Base-by-base conservation (phyloP, 2,797 vertebrate species). In the Peromyscus aztecus region DNA sequence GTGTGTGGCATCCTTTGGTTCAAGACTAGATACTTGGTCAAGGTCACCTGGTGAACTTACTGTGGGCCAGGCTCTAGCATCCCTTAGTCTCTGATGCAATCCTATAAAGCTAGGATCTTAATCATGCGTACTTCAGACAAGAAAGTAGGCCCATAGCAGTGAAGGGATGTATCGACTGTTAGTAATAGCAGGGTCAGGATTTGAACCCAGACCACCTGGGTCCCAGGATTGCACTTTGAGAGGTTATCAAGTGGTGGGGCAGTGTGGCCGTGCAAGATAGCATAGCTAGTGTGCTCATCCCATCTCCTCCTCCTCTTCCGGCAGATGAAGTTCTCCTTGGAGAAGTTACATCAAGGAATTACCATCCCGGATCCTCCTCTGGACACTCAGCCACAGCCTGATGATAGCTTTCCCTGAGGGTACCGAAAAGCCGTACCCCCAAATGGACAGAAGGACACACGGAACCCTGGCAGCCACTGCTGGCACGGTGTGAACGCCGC, bases 301-400 rank as follows among this genome's bases (percentile, higher is more conserved):
- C 0, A 0, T 57, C 59, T 57, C 43, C 43, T 37, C 46, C 71
- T 16, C 57, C 55, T 85, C 85, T 40, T 61, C 95, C 1, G 0
- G 1, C 98, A 99, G 99, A 99, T 99, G 99, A 99, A 99, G 94
- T 98, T 99, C 97, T 99, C 99, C 1, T 98, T 99, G 94, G 99
- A 99, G 97, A 99, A 99, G 98, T 98, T 99, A 46, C 99, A 99
- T 95, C 99, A 97, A 91, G 99, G 99, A 75, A 99, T 99, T 57
- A 96, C 98, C 7, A 95, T 99, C 93, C 98, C 99, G 1, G 99
- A 99, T 81, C 98, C 97, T 19, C 89, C 97, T 6, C 97, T 97
- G 16, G 97, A 97, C 67, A 73, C 97, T 3, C 97, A 97, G 97
- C 97, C 97, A 49, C 95, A 24, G 94, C 89, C 88, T 0, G 95